Evolutionary conservation across 1,140 invertebrate species (phyloP).

Genomic region (Bombus pyrosoma): DNA sequence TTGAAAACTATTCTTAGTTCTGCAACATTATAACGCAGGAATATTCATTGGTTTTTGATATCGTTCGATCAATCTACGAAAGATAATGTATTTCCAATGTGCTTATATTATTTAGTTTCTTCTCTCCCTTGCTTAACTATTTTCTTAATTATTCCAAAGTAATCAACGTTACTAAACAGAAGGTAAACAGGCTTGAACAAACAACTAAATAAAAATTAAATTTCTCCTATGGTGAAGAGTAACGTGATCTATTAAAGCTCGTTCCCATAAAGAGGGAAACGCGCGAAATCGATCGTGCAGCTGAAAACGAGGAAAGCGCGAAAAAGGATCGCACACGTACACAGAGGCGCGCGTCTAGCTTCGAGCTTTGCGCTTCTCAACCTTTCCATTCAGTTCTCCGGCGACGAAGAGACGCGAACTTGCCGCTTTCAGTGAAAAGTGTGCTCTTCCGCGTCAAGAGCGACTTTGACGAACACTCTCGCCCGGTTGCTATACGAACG

Average conservation of each 20-base stretch:
- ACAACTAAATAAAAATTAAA: too few species aligned
- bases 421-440: constrained; percentile 25
- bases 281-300: too few species aligned
- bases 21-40: too few species aligned
- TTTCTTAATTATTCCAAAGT: neutral
- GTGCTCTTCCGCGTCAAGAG: constrained; percentile 21
- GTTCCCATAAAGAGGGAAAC: too few species aligned
- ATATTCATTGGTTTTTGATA: neutral
- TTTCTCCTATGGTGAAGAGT: too few species aligned
- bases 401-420: constrained; percentile 22
- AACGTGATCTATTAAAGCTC: too few species aligned
- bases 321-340: neutral
- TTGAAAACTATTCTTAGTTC: too few species aligned
- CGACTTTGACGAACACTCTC: constrained; percentile 31
- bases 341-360: too few species aligned
- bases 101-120: too few species aligned
- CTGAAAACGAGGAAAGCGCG: neutral
- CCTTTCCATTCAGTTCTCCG: constrained; percentile 1
- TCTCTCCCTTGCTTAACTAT: too few species aligned
- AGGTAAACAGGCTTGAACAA: too few species aligned
- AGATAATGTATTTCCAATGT: neutral
- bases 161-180: neutral
- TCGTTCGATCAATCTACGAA: neutral
- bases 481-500: too few species aligned
- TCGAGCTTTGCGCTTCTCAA: constrained; percentile 7